phyloP scores from a whole-genome alignment of 2,888 invertebrate species.

The Hirtodrosophila alboralis region DNA sequence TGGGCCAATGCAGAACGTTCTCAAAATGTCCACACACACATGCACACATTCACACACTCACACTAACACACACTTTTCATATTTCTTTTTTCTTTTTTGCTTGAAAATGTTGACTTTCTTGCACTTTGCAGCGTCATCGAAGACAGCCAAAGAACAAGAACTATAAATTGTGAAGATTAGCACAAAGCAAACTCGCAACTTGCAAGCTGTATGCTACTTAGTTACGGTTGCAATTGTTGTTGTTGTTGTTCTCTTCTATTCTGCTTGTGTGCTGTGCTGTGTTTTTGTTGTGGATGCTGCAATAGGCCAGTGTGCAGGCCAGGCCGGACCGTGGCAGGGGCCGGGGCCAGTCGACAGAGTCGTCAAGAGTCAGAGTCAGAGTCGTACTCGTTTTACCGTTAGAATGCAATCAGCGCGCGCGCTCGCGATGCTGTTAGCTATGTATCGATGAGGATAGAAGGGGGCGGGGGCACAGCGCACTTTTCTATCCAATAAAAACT shows the following conservation, averaged over 20 bases:
- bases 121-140: constrained; percentile 75
- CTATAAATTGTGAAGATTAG: constrained; percentile 77
- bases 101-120: constrained; percentile 48
- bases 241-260: constrained; percentile 22
- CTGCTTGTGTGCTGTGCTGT: constrained; percentile 32
- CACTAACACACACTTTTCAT: constrained; percentile 36
- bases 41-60: constrained; percentile 16
- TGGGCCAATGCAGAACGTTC: constrained; percentile 74
- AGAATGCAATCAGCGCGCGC: constrained; percentile 82
- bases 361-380: no score
- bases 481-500: constrained; percentile 72
- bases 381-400: constrained; percentile 84
- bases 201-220: constrained; percentile 52
- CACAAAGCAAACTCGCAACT: constrained; percentile 57
- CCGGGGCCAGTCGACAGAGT: constrained; percentile 33
- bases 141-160: constrained; percentile 34
- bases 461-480: constrained; percentile 42
- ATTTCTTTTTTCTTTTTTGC: constrained; percentile 26
- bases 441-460: not conserved
- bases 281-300: constrained; percentile 67
- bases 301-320: constrained; percentile 70
- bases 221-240: constrained; percentile 61
- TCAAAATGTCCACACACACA: constrained; percentile 58
- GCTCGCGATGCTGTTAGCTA: constrained; percentile 72
- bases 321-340: constrained; percentile 55